phyloP scores from a whole-genome alignment of 2,888 invertebrate species.

The Sycophila texana region DNA sequence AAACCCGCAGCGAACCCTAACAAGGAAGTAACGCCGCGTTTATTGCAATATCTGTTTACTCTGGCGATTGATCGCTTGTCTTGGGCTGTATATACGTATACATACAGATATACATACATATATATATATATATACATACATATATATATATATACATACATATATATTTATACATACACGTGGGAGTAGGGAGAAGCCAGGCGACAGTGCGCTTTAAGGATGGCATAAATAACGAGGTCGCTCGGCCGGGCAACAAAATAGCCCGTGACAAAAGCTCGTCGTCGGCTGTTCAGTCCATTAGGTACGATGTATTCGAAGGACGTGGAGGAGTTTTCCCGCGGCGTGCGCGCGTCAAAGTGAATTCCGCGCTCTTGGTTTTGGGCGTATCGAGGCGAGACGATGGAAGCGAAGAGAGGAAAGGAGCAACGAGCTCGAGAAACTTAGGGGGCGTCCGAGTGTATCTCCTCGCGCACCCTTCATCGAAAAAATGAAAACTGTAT shows the following conservation, averaged over 20 bases:
- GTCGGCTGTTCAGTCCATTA: slow-evolving; percentile 69
- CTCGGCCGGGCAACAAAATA: slow-evolving; percentile 58
- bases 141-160: too few relatives aligned
- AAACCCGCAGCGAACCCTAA: too few relatives aligned
- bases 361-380: slow-evolving; percentile 26
- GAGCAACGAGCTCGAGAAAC: too few relatives aligned
- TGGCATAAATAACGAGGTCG: slow-evolving; percentile 68
- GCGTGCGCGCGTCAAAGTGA: slow-evolving; percentile 51
- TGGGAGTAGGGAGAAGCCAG: not conserved
- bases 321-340: slow-evolving; percentile 31
- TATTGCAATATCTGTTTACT: slow-evolving; percentile 27
- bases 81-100: too few relatives aligned
- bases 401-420: not conserved
- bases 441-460: slow-evolving; percentile 19
- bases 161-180: too few relatives aligned
- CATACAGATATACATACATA: too few relatives aligned
- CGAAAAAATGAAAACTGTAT: slow-evolving; percentile 52
- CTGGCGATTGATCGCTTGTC: slow-evolving; percentile 14
- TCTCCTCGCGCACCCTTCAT: slow-evolving; percentile 10
- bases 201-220: slow-evolving; percentile 49
- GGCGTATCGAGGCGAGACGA: slow-evolving; percentile 54
- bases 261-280: slow-evolving; percentile 63
- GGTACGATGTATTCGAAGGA: slow-evolving; percentile 64
- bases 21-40: not conserved
- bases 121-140: too few relatives aligned